Evolutionary conservation across 1,140 invertebrate genomes (phyloP).

Genomic region (Trigoniulus corallinus): DNA sequence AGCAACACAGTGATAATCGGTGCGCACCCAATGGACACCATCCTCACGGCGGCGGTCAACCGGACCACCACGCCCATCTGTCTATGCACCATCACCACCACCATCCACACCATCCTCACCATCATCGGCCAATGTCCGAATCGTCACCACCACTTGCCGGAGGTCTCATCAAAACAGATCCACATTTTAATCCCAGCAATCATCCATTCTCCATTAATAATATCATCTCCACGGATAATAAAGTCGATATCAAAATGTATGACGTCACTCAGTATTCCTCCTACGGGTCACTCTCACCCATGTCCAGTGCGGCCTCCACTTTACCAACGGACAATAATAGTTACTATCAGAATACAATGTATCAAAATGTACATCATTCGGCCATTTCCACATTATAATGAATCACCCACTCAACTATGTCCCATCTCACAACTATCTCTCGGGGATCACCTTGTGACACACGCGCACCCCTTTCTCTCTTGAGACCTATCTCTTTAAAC

Average conservation of each 20-base stretch:
- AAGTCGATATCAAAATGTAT: conserved; percentile 39
- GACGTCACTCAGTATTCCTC: conserved; percentile 41
- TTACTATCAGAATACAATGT: conserved; percentile 62
- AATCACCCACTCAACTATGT: too few relatives aligned
- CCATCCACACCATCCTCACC: conserved; percentile 20
- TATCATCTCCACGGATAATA: conserved; percentile 52
- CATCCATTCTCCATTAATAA: conserved; percentile 90
- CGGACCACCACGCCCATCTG: conserved; percentile 25
- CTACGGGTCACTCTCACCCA: conserved; percentile 35
- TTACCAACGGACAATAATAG: conserved; percentile 43
- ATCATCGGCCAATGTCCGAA: conserved; percentile 16
- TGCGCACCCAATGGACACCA: conserved; percentile 36
- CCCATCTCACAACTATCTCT: too few relatives aligned
- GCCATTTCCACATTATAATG: conserved; percentile 33
- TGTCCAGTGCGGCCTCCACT: conserved; percentile 36
- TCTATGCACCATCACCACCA: conserved; percentile 29
- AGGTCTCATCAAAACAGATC: conserved; percentile 19
- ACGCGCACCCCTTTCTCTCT: too few relatives aligned
- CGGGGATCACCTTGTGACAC: too few relatives aligned
- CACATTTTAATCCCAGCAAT: conserved; percentile 36
- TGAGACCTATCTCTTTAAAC: too few relatives aligned
- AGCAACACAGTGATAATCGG: conserved; percentile 42
- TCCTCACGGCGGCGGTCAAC: conserved; percentile 32
- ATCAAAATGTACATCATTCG: conserved; percentile 42
- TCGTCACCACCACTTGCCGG: conserved; percentile 17